Conservation (phyloP, 1,140 invertebrate species). For the Lasaia peninsularis region DNA sequence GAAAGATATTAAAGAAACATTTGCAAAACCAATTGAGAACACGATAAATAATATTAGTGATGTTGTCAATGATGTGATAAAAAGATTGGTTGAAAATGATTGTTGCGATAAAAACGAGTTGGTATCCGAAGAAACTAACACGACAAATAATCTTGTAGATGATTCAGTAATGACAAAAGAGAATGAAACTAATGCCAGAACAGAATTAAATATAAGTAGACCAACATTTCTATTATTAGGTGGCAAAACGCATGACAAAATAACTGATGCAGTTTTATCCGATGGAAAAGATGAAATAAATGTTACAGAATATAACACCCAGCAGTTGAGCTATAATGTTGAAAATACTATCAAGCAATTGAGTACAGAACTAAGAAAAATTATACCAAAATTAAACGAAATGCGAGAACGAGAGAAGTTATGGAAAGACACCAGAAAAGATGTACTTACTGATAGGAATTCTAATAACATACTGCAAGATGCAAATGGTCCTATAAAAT, state of each 20-base stretch:
- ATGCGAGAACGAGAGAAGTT: slow-evolving; percentile 63
- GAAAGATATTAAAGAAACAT: slow-evolving; percentile 71
- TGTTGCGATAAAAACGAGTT: slow-evolving; percentile 30
- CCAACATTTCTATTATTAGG: slow-evolving; percentile 68
- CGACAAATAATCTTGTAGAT: slow-evolving; percentile 32
- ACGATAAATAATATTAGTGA: slow-evolving; percentile 75
- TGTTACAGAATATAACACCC: slow-evolving; percentile 60
- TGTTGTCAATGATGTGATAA: slow-evolving; percentile 73
- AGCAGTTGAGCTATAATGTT: slow-evolving; percentile 59
- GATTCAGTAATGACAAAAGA: slow-evolving; percentile 48
- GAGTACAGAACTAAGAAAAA: slow-evolving; percentile 66
- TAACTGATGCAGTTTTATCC: slow-evolving; percentile 76
- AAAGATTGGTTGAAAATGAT: slow-evolving; percentile 60
- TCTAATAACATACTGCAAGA: slow-evolving; percentile 52
- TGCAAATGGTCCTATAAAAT: slow-evolving; percentile 23
- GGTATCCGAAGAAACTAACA: slow-evolving; percentile 21
- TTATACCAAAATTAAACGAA: slow-evolving; percentile 70
- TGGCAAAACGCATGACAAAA: slow-evolving; percentile 59
- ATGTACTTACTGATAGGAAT: slow-evolving; percentile 52
- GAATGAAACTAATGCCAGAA: slow-evolving; percentile 57
- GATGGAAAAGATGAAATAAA: slow-evolving; percentile 71
- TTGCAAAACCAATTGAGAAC: slow-evolving; percentile 68
- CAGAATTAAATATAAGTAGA: slow-evolving; percentile 63
- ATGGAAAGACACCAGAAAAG: slow-evolving; percentile 49
- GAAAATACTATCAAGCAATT: slow-evolving; percentile 69